These are phyloP conservation scores for Alethe diademata DNA, from an alignment of 2,113 vertebrate genomes.

Conservation along the genomic window DNA sequence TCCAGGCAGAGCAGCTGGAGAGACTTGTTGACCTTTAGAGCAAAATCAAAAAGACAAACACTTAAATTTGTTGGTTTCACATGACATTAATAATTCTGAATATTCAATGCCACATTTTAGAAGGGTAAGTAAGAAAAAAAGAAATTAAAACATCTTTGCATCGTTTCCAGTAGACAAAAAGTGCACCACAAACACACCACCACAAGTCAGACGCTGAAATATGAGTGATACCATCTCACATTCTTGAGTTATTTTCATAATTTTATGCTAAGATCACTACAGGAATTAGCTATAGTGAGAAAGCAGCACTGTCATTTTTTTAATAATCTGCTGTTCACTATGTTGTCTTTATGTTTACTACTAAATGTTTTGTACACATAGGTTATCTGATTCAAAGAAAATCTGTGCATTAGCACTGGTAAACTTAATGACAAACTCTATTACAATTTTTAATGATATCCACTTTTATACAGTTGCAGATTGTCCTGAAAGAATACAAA, in stretches of 20 bases:
- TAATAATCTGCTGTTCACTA: neutral
- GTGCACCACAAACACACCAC: neutral
- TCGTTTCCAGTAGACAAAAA: neutral
- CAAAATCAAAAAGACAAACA: neutral
- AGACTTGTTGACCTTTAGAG: neutral
- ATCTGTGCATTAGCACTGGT: neutral
- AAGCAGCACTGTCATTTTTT: neutral
- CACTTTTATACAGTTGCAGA: neutral
- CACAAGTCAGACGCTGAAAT: neutral
- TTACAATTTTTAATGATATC: neutral
- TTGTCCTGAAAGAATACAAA: neutral
- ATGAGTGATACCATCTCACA: neutral
- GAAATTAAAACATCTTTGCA: neutral
- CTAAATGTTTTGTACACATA: neutral
- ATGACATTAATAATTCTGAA: neutral
- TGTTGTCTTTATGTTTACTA: neutral
- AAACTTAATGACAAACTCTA: neutral
- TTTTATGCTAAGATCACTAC: neutral
- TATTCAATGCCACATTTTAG: neutral
- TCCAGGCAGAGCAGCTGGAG: neutral
- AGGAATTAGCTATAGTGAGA: neutral
- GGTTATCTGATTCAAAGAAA: neutral
- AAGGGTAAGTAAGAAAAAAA: neutral
- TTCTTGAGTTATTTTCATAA: neutral
- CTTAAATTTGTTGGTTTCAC: neutral